Evolutionary conservation across 2,888 invertebrate genomes (phyloP), one percentile per base, ranked within the genome.

Genomic region (Portevinia maculata): DNA sequence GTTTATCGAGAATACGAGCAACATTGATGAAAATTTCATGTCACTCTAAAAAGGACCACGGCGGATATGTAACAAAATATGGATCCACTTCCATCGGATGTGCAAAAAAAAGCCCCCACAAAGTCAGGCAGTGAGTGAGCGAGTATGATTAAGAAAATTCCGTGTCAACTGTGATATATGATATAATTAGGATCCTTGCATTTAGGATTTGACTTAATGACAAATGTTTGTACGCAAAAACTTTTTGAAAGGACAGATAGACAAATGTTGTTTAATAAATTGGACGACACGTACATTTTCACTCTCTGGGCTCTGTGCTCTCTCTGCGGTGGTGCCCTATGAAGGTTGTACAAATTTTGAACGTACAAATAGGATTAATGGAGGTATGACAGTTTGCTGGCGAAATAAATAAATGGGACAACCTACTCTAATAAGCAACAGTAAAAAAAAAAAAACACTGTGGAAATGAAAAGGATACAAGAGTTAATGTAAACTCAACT

Each of bases 81-180:
- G 60, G 62, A 15, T 60, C 48, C 73, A 28, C 39, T 57, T 17
- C 19, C 15, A 13, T 13, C 48, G 41, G 13, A 44, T 46, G 53
- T 34, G 67, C 53, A 46, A 8, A 30, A 21, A 32, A 48, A 8
- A 32, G 8, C 15, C n/a, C n/a, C n/a, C 9, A 21, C 13, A 46
- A 13, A 41, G 17, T 7, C 15, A n/a, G 50, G 24, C 55, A 59
- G 17, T 17, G 8, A 4, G 5, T 7, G 24, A 28, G 59, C 53
- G 50, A 44, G 79, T 44, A 69, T 67, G 75, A 75, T 81, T 81
- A 64, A 70, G 69, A 69, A 81, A 81, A 75, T 74, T 70, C 59
- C 62, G 37, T 75, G 69, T 75, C 79, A 81, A 64, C 69, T 69
- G 62, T 75, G 79, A 81, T 75, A 57, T 75, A 81, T 81, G 50